Conservation (phyloP, 2,888 invertebrate species). For the Thymelicus lineola region DNA sequence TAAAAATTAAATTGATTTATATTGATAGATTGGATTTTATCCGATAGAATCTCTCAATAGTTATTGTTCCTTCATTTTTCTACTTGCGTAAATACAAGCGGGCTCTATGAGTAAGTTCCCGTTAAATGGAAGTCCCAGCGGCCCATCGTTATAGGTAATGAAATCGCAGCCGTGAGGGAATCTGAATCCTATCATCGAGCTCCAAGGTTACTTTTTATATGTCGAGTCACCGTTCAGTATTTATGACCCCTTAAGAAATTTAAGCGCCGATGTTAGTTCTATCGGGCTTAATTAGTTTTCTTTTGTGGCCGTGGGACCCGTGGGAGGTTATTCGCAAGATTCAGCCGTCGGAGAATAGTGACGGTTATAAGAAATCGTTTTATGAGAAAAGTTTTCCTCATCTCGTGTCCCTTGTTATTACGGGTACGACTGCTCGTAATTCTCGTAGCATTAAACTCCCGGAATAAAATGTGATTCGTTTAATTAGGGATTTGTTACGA, state of each 20-base stretch:
- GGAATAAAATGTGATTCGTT: neutral
- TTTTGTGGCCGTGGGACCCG: slow-evolving; percentile 21
- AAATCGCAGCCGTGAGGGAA: slow-evolving; percentile 35
- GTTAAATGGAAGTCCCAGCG: slow-evolving; percentile 43
- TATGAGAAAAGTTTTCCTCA: slow-evolving; percentile 22
- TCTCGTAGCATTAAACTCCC: neutral
- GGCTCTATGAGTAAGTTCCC: slow-evolving; percentile 40
- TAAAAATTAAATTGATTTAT: too few species aligned
- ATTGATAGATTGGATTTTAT: too few species aligned
- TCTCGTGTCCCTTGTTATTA: slow-evolving; percentile 3
- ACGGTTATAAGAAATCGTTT: slow-evolving; percentile 21
- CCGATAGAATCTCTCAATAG: too few species aligned
- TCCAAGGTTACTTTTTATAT: slow-evolving; percentile 7
- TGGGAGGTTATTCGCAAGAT: slow-evolving; percentile 10
- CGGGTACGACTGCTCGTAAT: neutral
- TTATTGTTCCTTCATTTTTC: too few species aligned
- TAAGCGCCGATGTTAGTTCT: slow-evolving; percentile 28
- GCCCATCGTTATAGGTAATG: slow-evolving; percentile 46
- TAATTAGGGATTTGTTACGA: neutral
- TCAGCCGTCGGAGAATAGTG: slow-evolving; percentile 2
- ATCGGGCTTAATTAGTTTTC: slow-evolving; percentile 31
- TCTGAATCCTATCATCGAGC: slow-evolving; percentile 22
- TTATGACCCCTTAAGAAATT: slow-evolving; percentile 33
- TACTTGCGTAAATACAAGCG: slow-evolving; percentile 40
- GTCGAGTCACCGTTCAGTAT: slow-evolving; percentile 17